Evolutionary conservation across 2,113 vertebrate genomes (phyloP).

Genomic region (Chlamydotis undulata): DNA sequence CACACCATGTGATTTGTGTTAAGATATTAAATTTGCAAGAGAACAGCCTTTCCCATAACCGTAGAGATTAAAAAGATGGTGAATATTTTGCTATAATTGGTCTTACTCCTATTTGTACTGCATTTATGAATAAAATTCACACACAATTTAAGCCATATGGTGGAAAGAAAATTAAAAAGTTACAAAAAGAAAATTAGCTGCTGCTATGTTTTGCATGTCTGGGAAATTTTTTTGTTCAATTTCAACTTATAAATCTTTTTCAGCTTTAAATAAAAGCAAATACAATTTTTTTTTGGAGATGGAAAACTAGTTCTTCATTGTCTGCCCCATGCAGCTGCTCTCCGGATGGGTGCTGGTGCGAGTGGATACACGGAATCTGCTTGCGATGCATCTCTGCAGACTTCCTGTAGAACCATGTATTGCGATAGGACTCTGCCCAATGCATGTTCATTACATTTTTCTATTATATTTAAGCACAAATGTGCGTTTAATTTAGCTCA

Average conservation of each 20-base stretch:
- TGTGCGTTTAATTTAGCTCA: too few species aligned
- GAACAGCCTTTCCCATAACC: neutral
- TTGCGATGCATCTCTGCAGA: too few species aligned
- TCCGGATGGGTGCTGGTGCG: too few species aligned
- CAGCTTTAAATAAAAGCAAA: neutral
- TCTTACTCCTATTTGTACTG: neutral
- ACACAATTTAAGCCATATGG: neutral
- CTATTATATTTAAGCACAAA: too few species aligned
- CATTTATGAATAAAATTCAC: conserved; percentile 45
- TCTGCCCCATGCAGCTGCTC: neutral
- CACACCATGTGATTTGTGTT: neutral
- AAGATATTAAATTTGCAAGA: neutral
- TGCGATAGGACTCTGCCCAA: too few species aligned
- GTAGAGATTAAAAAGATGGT: conserved; percentile 1
- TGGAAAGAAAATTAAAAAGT: conserved; percentile 2
- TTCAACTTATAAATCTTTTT: neutral
- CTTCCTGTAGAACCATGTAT: too few species aligned
- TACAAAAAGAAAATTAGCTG: neutral
- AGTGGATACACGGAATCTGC: too few species aligned
- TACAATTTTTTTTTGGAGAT: neutral
- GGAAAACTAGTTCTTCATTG: neutral
- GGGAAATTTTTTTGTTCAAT: neutral
- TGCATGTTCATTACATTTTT: too few species aligned
- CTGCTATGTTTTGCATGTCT: neutral
- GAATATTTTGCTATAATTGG: neutral